A percentile compares a stretch with the other conserved stretches of the same genome.
phyloP scores from a whole-genome alignment of 2,113 vertebrate genomes.

The Chionomys nivalis region DNA sequence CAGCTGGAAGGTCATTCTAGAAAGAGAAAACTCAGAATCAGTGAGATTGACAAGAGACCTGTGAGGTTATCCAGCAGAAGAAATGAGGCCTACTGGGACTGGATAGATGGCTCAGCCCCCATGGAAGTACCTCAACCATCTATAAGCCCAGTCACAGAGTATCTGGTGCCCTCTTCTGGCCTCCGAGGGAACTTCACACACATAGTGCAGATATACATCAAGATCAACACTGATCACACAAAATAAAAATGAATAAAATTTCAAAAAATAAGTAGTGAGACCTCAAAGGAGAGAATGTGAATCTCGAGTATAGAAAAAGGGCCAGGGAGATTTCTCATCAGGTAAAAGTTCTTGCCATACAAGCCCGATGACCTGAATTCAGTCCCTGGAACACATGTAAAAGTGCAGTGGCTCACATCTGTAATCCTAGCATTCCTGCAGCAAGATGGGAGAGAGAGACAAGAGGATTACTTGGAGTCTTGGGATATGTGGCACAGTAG shows the following conservation, averaged over 20 bases:
- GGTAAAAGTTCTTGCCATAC: neutral
- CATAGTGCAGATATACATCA: neutral
- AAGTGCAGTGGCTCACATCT: neutral
- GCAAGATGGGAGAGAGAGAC: neutral
- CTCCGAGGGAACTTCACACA: neutral
- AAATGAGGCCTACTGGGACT: neutral
- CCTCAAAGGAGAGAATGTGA: neutral
- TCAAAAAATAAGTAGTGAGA: neutral
- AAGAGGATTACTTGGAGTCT: neutral
- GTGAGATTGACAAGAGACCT: neutral
- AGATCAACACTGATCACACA: neutral
- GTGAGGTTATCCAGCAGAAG: slow-evolving; percentile 20
- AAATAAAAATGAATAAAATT: neutral
- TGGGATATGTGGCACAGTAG: neutral
- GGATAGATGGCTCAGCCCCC: neutral
- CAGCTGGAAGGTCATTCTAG: neutral
- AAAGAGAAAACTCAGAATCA: neutral
- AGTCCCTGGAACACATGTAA: neutral
- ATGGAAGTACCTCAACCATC: neutral
- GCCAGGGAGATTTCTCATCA: neutral
- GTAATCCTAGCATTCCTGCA: neutral
- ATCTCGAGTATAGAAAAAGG: neutral
- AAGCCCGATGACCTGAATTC: neutral
- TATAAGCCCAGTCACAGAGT: neutral
- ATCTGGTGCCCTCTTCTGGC: neutral